These are phyloP conservation scores for Platerodrilus igneus DNA, from an alignment of 2,888 invertebrate species.

Conservation along the genomic window DNA sequence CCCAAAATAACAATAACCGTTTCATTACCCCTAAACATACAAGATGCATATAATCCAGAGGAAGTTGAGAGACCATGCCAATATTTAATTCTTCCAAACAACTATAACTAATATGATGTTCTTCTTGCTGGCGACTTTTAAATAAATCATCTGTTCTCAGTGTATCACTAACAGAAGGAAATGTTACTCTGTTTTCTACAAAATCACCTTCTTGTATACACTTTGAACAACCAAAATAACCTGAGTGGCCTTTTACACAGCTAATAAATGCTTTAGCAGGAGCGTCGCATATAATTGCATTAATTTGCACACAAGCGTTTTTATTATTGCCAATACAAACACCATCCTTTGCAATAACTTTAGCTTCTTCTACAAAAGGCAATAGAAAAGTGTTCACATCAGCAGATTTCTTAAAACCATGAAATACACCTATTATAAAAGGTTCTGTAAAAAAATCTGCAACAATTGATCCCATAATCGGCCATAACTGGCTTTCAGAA, in stretches of 20 bases:
- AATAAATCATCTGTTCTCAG: slow-evolving; percentile 30
- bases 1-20: slow-evolving; percentile 26
- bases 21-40: slow-evolving; percentile 32
- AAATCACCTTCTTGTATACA: slow-evolving; percentile 29
- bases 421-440: too few species aligned
- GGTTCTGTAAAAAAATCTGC: too few species aligned
- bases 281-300: slow-evolving; percentile 33
- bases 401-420: too few species aligned
- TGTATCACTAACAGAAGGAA: slow-evolving; percentile 20
- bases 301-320: too few species aligned
- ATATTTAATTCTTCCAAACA: slow-evolving; percentile 25
- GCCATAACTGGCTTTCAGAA: too few species aligned
- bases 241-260: slow-evolving; percentile 28
- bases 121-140: slow-evolving; percentile 22
- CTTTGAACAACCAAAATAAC: slow-evolving; percentile 30
- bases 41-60: slow-evolving; percentile 32
- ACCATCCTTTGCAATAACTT: too few species aligned
- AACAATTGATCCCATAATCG: too few species aligned
- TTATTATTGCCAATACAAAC: too few species aligned
- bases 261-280: slow-evolving; percentile 32
- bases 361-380: too few species aligned
- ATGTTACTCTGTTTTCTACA: slow-evolving; percentile 25
- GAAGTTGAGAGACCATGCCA: slow-evolving; percentile 30
- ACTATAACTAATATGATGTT: slow-evolving; percentile 27
- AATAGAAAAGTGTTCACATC: too few species aligned